Percentiles rank a stretch among this genome's conserved stretches.
Evolutionary conservation across 1,140 invertebrate genomes (phyloP).

Genomic region (Augochlora pura): DNA sequence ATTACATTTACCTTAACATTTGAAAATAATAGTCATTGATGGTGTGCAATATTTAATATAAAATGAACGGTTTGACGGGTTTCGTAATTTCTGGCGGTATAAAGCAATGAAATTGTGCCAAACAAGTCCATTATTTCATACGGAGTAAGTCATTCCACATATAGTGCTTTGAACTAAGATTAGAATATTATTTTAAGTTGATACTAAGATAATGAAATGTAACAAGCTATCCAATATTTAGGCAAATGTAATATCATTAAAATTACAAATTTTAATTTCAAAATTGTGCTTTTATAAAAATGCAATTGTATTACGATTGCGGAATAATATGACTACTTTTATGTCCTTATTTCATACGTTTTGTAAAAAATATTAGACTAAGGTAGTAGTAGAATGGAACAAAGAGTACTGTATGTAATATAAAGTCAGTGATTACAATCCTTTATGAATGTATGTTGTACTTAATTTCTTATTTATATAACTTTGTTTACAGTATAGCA

Average conservation of each 20-base stretch:
- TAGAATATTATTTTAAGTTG: neutral
- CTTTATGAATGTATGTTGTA: neutral
- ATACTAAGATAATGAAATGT: neutral
- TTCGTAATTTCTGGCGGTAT: neutral
- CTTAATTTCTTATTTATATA: too few relatives aligned
- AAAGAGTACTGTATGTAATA: conserved; percentile 6
- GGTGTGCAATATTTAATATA: neutral
- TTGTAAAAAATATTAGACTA: neutral
- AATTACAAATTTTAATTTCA: too few relatives aligned
- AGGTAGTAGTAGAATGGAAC: conserved; percentile 5
- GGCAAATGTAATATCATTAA: too few relatives aligned
- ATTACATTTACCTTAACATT: neutral
- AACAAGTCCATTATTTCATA: conserved; percentile 18
- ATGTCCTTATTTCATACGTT: neutral
- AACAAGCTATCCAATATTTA: too few relatives aligned
- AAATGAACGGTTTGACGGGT: neutral
- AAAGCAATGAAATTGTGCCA: conserved; percentile 17
- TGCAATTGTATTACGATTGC: neutral
- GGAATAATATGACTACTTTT: conserved; percentile 29
- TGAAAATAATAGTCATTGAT: neutral
- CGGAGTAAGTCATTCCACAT: neutral
- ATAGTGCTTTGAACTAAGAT: neutral
- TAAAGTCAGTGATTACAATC: neutral
- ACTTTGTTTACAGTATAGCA: too few relatives aligned
- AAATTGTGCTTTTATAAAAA: conserved; percentile 11